Percentiles rank a stretch among this genome's conserved stretches.
These are phyloP conservation scores for Ataeniobius toweri DNA, from an alignment of 2,797 vertebrate species.

Conservation along the genomic window DNA sequence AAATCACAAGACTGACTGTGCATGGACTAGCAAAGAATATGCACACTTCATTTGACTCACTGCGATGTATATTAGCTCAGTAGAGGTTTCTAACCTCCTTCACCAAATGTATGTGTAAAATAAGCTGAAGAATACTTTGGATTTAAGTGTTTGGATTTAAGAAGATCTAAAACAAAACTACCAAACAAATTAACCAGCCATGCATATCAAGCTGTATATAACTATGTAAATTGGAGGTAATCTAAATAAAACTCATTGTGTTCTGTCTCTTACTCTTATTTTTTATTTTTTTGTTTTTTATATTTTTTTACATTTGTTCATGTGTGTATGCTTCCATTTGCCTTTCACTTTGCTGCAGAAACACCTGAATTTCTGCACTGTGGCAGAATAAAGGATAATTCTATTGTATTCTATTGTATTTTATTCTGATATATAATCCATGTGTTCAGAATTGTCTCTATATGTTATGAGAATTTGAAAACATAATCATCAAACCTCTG, in stretches of 20 bases:
- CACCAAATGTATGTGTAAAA: not conserved
- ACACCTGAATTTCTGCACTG: no score
- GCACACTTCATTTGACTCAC: not conserved
- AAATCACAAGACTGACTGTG: no score
- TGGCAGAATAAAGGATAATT: no score
- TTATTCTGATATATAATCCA: no score
- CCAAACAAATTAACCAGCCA: not conserved
- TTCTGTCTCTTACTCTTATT: no score
- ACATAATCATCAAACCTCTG: not conserved
- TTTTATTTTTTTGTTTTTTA: no score
- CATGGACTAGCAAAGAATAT: not conserved
- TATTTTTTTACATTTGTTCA: no score
- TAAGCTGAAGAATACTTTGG: not conserved
- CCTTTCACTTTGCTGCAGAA: no score
- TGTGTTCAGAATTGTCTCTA: not conserved
- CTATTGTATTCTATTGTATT: no score
- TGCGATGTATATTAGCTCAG: not conserved
- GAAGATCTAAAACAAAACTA: not conserved
- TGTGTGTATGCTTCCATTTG: no score
- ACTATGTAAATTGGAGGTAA: not conserved
- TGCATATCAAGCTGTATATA: not conserved
- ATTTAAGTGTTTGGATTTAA: no score
- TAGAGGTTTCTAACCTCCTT: not conserved
- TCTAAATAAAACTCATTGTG: no score
- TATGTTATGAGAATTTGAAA: not conserved